Conservation (phyloP, 1,140 invertebrate species). For the Limonius californicus region DNA sequence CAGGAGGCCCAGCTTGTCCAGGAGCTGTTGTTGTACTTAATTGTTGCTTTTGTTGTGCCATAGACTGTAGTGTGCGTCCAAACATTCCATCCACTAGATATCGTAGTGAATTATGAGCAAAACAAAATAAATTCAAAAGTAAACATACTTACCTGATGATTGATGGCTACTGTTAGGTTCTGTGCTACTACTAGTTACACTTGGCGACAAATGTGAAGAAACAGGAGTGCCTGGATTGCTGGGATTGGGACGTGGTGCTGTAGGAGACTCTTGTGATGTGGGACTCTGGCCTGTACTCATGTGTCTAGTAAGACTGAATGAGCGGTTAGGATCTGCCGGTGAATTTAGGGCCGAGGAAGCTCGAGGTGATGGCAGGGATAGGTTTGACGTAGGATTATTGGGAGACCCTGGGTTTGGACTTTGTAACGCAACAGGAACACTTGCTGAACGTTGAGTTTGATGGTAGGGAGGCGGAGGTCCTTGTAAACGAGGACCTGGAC, state of each 20-base stretch:
- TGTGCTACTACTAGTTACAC: conserved; percentile 49
- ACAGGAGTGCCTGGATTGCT: conserved; percentile 71
- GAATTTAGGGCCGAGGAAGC: conserved; percentile 68
- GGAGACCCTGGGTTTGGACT: conserved; percentile 69
- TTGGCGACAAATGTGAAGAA: conserved; percentile 59
- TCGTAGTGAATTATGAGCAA: too few relatives aligned
- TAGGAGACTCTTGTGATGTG: conserved; percentile 52
- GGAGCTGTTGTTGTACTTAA: conserved; percentile 43
- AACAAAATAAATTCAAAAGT: background rate
- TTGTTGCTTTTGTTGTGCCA: conserved; percentile 70
- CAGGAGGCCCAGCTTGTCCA: conserved; percentile 45
- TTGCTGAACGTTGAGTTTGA: conserved; percentile 75
- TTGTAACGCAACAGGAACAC: conserved; percentile 74
- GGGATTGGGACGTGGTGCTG: conserved; percentile 53
- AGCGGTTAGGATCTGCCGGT: conserved; percentile 58
- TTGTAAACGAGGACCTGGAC: conserved; percentile 60
- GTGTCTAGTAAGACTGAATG: conserved; percentile 49
- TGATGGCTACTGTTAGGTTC: conserved; percentile 48
- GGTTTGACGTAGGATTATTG: conserved; percentile 65
- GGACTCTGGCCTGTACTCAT: conserved; percentile 61
- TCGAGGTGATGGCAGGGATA: conserved; percentile 67
- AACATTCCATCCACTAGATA: conserved; percentile 76
- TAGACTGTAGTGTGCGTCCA: conserved; percentile 72
- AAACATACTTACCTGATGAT: conserved; percentile 43
- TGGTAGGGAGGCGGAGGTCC: conserved; percentile 85